Evolutionary conservation across 64 coral and sea anemone species (phyloP), one percentile per base, ranked within the genome.

Genomic region (Pocillopora verrucosa): DNA sequence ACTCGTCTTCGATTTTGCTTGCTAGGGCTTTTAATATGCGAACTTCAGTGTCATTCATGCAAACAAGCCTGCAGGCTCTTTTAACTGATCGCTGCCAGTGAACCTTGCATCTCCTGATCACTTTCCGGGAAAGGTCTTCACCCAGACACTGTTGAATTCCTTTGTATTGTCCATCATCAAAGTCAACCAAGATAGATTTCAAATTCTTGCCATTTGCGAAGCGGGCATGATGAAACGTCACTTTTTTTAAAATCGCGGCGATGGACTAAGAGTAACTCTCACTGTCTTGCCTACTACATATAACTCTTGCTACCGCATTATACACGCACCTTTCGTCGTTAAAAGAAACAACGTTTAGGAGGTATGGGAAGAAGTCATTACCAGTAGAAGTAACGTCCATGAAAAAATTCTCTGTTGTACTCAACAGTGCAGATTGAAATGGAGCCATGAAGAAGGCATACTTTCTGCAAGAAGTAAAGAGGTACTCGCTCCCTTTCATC

Each of bases 401-500:
- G 34, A 89, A 94, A 36, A 94, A 22, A 26, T 89, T 78, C 34
- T 82, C 38, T 76, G 92, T 68, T 59, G 65, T 65, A 30, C 87
- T 84, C 19, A 89, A 58, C 3, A 94, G 79, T 56, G 80, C 65
- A 25, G 19, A 59, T 70, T 94, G 92, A 75, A 51, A 89, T 17
- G 87, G 87, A 0, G 92, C 78, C 86, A 84, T 88, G 85, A 94
- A 94, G 76, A 94, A 94, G 0, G 92, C 79, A 76, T 89, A 76
- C 19, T 83, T 94, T 85, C 92, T 83, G 17, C 37, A 65, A 59
- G 80, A 79, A 17, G 70, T 76, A 65, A 94, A 88, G 16, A 88
- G 60, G 26, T 88, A 88, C 56, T 88, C 72, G 26, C 35, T 76
- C 60, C 86, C 86, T 75, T 88, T 38, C 70, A 88, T 88, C 56